phyloP scores from a whole-genome alignment of 2,113 vertebrate species.

The Podiceps cristatus region DNA sequence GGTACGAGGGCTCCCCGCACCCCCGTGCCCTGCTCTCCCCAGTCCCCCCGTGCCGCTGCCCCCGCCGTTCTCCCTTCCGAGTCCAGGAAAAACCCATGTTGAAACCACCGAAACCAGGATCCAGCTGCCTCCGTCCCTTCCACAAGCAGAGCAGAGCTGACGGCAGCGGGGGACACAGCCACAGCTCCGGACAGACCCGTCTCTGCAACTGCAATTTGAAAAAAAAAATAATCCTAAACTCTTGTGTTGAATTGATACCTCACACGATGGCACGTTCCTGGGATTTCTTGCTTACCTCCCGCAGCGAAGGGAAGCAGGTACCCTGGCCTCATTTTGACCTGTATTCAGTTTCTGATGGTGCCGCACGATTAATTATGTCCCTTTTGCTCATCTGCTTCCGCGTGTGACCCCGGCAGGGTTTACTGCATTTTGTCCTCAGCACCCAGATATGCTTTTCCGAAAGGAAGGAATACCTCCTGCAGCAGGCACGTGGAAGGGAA shows the following conservation, averaged over 20 bases:
- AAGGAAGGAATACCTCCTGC: rapidly evolving
- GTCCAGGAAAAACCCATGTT: background rate
- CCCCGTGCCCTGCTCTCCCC: background rate
- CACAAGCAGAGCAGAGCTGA: background rate
- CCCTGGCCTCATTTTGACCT: background rate
- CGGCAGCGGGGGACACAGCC: background rate
- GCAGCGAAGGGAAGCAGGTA: background rate
- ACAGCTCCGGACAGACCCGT: background rate
- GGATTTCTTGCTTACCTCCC: background rate
- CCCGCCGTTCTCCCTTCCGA: background rate
- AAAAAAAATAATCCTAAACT: background rate
- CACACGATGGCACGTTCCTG: too few species aligned
- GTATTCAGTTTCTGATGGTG: background rate
- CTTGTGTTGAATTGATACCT: background rate
- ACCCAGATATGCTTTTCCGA: background rate
- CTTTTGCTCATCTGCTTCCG: background rate
- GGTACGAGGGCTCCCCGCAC: background rate
- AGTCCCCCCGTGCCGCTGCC: background rate
- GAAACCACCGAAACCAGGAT: background rate
- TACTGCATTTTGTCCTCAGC: background rate
- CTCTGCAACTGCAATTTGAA: background rate
- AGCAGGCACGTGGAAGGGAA: background rate
- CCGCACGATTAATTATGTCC: rapidly evolving
- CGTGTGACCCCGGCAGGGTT: background rate
- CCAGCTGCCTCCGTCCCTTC: background rate